phyloP scores from a whole-genome alignment of 2,888 invertebrate species.

The Clunio marinus region DNA sequence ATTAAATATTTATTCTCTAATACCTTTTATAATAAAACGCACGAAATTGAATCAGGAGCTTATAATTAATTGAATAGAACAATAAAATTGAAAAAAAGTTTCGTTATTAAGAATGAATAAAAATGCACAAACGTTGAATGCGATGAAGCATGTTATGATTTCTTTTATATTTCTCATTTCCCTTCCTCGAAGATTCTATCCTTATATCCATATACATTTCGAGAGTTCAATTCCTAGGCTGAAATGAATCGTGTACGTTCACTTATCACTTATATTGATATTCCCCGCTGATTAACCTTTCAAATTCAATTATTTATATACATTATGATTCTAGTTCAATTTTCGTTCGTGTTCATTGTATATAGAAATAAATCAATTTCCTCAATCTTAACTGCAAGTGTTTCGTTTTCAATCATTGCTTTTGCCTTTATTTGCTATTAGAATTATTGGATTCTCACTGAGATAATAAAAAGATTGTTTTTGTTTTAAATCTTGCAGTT shows the following conservation, averaged over 20 bases:
- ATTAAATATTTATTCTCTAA: no score
- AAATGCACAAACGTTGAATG: constrained; percentile 9
- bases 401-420: not conserved
- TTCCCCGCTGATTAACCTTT: constrained; percentile 39
- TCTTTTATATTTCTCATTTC: no score
- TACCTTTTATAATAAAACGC: not conserved
- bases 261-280: constrained; percentile 29
- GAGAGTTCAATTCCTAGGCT: no score
- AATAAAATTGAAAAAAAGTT: constrained; percentile 7
- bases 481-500: constrained; percentile 57
- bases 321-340: constrained; percentile 38
- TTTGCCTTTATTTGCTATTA: not conserved
- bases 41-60: constrained; percentile 10
- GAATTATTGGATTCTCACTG: constrained; percentile 14
- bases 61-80: constrained; percentile 28
- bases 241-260: constrained; percentile 5
- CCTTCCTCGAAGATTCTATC: not conserved
- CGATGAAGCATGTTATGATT: no score
- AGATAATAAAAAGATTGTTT: constrained; percentile 17
- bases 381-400: constrained; percentile 8
- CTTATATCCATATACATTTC: no score
- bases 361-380: constrained; percentile 38
- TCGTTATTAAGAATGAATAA: not conserved
- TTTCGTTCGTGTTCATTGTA: constrained; percentile 33
- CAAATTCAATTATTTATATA: constrained; percentile 39